A percentile compares a stretch with the other conserved stretches of the same genome.
These are phyloP conservation scores for Bugulina stolonifera DNA, from an alignment of 2,888 invertebrate species.

Conservation along the genomic window DNA sequence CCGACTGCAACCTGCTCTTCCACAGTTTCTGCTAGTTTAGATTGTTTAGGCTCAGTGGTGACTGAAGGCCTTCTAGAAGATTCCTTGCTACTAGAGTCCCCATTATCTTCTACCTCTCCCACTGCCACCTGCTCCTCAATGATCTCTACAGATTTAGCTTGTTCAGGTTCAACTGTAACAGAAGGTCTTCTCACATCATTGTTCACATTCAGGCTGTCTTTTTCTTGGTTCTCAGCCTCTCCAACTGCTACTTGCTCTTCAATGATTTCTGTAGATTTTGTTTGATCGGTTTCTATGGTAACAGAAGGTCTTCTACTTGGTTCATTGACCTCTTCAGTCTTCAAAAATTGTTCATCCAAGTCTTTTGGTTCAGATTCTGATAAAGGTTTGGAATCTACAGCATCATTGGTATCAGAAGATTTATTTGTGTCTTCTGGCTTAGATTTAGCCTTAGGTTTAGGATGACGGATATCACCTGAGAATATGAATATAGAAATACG, in stretches of 20 bases:
- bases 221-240: neutral
- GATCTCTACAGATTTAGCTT: neutral
- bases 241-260: neutral
- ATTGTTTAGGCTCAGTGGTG: neutral
- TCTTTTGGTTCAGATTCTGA: no score
- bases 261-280: constrained; percentile 4
- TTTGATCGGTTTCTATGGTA: neutral
- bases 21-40: neutral
- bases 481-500: no score
- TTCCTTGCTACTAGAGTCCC: no score
- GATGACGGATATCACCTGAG: neutral
- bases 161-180: neutral
- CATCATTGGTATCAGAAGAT: no score
- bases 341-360: no score
- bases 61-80: constrained; percentile 1
- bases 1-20: neutral
- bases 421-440: neutral
- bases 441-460: neutral
- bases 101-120: neutral
- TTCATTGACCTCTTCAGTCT: neutral
- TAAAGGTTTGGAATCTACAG: no score
- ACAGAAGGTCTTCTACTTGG: neutral
- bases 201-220: no score
- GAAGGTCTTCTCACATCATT: neutral
- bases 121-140: neutral